Percentiles rank a stretch among this genome's conserved stretches.
phyloP scores from a whole-genome alignment of 2,113 vertebrate genomes.

The Tricholaema leucomelas region DNA sequence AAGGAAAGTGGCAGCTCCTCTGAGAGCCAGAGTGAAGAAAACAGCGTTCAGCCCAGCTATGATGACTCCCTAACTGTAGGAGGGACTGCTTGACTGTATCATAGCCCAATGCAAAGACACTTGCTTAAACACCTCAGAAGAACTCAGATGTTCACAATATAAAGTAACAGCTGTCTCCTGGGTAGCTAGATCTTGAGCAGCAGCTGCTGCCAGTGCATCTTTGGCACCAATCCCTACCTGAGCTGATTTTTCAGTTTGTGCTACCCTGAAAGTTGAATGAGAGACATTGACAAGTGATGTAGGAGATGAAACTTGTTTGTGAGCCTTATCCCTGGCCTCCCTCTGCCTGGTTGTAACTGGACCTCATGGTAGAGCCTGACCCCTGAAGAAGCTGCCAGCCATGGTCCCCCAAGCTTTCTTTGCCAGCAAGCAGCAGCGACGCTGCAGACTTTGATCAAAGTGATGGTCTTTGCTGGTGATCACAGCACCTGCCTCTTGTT shows the following conservation, averaged over 20 bases:
- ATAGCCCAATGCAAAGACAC: neutral
- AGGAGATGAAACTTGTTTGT: neutral
- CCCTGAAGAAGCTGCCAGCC: neutral
- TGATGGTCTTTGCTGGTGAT: neutral
- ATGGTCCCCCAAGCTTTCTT: neutral
- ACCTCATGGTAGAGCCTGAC: neutral
- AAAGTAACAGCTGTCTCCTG: neutral
- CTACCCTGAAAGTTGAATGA: neutral
- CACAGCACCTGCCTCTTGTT: neutral
- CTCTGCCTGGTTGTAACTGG: neutral
- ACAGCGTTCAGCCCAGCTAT: neutral
- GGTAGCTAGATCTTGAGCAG: neutral
- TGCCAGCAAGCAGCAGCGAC: neutral
- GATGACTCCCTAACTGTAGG: neutral
- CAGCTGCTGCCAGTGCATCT: neutral
- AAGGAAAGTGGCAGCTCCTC: neutral
- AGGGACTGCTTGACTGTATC: neutral
- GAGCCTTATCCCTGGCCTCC: neutral
- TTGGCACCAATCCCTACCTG: neutral
- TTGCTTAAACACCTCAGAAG: neutral
- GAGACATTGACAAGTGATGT: neutral
- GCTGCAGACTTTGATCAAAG: neutral
- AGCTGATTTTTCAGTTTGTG: neutral
- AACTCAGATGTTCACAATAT: neutral
- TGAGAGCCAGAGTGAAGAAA: neutral